phyloP scores from a whole-genome alignment of 2,797 vertebrate genomes.

The Pelobates cultripes region DNA sequence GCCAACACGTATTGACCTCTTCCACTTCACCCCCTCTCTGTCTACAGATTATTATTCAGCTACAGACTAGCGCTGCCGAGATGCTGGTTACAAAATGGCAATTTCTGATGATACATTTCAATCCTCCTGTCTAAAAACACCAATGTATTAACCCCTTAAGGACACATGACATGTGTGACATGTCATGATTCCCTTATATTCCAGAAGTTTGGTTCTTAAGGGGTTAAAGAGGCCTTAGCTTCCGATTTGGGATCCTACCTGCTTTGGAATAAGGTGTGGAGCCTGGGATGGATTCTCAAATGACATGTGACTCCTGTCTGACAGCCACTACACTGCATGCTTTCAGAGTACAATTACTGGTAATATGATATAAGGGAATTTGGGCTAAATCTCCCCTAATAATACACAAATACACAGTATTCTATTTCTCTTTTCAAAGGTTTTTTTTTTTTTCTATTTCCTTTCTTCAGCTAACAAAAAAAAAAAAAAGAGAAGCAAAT shows the following conservation, averaged over 20 bases:
- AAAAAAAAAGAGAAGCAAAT: conserved; percentile 48
- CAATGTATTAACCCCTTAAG: too few relatives aligned
- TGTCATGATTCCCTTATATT: too few relatives aligned
- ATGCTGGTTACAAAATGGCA: too few relatives aligned
- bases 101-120: too few relatives aligned
- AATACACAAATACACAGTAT: conserved; percentile 25
- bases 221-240: too few relatives aligned
- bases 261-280: neutral
- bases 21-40: neutral
- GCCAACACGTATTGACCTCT: conserved; percentile 38
- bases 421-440: conserved; percentile 32
- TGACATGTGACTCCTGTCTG: conserved; percentile 13
- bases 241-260: neutral
- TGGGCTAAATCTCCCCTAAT: conserved; percentile 50
- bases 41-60: conserved; percentile 28
- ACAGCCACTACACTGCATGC: neutral
- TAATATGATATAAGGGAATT: conserved; percentile 30
- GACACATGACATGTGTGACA: too few relatives aligned
- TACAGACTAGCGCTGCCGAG: too few relatives aligned
- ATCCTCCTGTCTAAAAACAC: neutral
- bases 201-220: too few relatives aligned
- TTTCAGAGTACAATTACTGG: conserved; percentile 51
- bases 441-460: conserved; percentile 37
- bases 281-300: conserved; percentile 1
- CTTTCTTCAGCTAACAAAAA: conserved; percentile 29